Conservation (phyloP, 2,888 invertebrate species). For the Diplolepis rosae region DNA sequence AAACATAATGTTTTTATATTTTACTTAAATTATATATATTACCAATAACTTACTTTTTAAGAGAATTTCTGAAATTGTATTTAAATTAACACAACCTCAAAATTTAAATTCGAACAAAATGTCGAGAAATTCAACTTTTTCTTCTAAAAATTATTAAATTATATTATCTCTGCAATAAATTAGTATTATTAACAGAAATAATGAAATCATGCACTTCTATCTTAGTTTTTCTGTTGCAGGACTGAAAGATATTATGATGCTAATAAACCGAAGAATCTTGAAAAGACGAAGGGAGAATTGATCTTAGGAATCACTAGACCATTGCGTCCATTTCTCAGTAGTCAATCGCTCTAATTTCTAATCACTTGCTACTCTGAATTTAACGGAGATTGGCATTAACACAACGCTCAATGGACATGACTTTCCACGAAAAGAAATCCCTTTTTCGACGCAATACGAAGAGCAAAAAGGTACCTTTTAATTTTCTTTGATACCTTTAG, state of each 20-base stretch:
- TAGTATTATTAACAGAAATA: conserved; percentile 42
- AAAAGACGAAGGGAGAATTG: conserved; percentile 41
- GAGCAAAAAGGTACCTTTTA: neutral
- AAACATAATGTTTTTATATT: too few relatives aligned
- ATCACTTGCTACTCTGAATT: conserved; percentile 41
- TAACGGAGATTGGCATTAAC: neutral
- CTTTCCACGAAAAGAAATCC: neutral
- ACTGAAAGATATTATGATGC: conserved; percentile 42
- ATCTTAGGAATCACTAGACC: conserved; percentile 47
- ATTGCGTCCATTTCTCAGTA: conserved; percentile 49
- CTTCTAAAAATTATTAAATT: too few relatives aligned
- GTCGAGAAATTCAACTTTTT: neutral
- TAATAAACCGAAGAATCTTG: conserved; percentile 48
- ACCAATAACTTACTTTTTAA: too few relatives aligned
- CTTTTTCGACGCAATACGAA: neutral
- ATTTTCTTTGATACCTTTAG: neutral
- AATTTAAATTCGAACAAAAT: too few relatives aligned
- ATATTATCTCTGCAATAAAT: too few relatives aligned
- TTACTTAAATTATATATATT: too few relatives aligned
- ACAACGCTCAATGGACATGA: neutral
- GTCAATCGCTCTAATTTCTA: conserved; percentile 54
- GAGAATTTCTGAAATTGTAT: neutral
- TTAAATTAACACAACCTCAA: too few relatives aligned
- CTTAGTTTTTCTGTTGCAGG: conserved; percentile 52
- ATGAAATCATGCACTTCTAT: conserved; percentile 55